phyloP scores from a whole-genome alignment of 2,888 invertebrate species.

The Torymus auratus region DNA sequence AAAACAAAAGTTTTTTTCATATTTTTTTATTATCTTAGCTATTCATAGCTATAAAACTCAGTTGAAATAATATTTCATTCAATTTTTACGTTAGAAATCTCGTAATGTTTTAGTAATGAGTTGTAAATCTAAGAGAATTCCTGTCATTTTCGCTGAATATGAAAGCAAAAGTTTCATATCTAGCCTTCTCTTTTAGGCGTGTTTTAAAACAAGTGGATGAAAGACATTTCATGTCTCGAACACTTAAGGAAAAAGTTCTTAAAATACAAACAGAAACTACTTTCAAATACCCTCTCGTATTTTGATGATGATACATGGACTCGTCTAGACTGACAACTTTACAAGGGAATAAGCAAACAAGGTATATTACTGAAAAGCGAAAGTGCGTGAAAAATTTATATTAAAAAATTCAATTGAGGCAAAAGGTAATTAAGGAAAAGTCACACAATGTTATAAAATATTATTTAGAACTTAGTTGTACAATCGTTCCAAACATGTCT shows the following conservation, averaged over 20 bases:
- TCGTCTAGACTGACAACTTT: background rate
- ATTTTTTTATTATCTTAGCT: no score
- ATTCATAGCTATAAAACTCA: no score
- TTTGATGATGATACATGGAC: conserved; percentile 18
- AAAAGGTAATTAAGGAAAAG: background rate
- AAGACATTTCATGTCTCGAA: background rate
- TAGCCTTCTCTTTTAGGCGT: background rate
- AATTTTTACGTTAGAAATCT: no score
- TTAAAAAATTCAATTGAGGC: background rate
- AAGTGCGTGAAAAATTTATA: background rate
- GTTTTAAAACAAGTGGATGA: background rate
- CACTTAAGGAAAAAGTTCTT: background rate
- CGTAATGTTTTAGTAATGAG: no score
- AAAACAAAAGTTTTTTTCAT: no score
- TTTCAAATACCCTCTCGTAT: conserved; percentile 6
- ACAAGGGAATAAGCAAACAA: background rate
- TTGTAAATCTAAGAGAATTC: no score
- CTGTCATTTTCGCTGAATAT: no score
- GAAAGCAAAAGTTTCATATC: background rate
- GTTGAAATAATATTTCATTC: no score
- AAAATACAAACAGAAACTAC: conserved; percentile 18
- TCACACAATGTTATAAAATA: background rate
- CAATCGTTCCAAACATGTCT: no score
- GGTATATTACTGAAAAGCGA: no score
- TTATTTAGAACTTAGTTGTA: conserved; percentile 5